Percentiles rank a stretch among this genome's conserved stretches.
Conservation (phyloP, 23 tunicate genomes). For the Ciona savignyi region DNA sequence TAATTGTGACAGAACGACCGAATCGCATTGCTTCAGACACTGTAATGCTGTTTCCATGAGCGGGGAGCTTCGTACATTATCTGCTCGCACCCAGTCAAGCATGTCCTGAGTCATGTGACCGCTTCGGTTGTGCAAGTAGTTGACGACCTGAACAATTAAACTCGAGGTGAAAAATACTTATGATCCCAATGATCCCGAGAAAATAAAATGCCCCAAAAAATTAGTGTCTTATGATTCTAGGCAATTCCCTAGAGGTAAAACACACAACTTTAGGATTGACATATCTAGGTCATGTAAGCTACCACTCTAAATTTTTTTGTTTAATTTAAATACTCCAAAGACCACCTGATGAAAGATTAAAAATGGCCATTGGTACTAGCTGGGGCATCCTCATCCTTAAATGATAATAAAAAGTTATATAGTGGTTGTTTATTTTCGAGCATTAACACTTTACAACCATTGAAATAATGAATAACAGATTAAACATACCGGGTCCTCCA, state of each 20-base stretch:
- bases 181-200: too few relatives aligned
- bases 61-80: conserved; percentile 30
- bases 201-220: too few relatives aligned
- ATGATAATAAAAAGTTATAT: too few relatives aligned
- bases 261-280: not conserved
- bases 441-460: not conserved
- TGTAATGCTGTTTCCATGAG: conserved; percentile 64
- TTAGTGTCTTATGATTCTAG: too few relatives aligned
- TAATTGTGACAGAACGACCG: conserved; percentile 20
- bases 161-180: too few relatives aligned
- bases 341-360: too few relatives aligned
- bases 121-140: conserved; percentile 48
- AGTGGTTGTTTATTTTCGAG: too few relatives aligned
- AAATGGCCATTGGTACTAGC: too few relatives aligned
- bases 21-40: conserved; percentile 50
- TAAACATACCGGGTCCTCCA: conserved; percentile 67
- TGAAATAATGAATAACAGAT: not conserved
- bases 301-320: too few relatives aligned
- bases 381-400: too few relatives aligned
- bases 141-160: conserved; percentile 42
- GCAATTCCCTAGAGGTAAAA: not conserved
- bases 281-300: too few relatives aligned
- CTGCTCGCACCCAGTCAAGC: conserved; percentile 48
- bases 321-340: not conserved
- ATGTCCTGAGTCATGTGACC: conserved; percentile 25